These are phyloP conservation scores for Macrochelys suwanniensis DNA, from an alignment of 2,797 vertebrate genomes.

Conservation along the genomic window DNA sequence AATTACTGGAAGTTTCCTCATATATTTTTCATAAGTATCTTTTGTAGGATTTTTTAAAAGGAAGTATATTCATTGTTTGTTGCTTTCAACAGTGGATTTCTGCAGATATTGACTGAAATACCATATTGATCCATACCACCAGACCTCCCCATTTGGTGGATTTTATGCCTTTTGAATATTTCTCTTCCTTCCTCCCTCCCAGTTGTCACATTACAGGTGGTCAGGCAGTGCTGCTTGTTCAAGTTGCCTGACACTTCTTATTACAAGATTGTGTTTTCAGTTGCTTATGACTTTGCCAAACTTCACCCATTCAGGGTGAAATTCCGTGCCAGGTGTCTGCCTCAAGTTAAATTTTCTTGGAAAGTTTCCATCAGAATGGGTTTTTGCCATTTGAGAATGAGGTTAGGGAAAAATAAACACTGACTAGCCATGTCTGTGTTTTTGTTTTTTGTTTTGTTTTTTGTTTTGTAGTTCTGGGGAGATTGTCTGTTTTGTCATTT, in stretches of 20 bases:
- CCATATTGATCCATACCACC: not conserved
- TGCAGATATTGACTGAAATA: not conserved
- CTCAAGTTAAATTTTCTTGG: not conserved
- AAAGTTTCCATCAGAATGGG: not conserved
- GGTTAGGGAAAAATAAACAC: not conserved
- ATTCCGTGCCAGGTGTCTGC: not conserved
- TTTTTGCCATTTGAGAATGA: not conserved
- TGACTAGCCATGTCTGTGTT: too few relatives aligned
- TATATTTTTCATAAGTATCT: slow-evolving; percentile 73
- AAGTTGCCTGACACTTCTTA: not conserved
- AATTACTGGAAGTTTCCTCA: slow-evolving; percentile 77
- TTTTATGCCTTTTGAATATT: not conserved
- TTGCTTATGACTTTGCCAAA: not conserved
- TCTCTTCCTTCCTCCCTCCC: not conserved
- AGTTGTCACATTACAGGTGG: not conserved
- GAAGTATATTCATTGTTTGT: slow-evolving; percentile 54
- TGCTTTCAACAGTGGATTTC: slow-evolving; percentile 57
- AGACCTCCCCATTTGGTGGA: not conserved
- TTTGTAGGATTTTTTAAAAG: slow-evolving; percentile 50
- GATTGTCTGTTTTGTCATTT: not conserved
- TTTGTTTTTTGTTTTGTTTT: not conserved
- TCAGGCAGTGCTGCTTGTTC: too few relatives aligned
- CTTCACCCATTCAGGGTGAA: not conserved
- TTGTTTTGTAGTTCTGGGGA: not conserved
- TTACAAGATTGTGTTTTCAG: not conserved